Evolutionary conservation across 2,113 vertebrate species (phyloP), one percentile per base, ranked within the genome.

Genomic region (Ameiurus melas): DNA sequence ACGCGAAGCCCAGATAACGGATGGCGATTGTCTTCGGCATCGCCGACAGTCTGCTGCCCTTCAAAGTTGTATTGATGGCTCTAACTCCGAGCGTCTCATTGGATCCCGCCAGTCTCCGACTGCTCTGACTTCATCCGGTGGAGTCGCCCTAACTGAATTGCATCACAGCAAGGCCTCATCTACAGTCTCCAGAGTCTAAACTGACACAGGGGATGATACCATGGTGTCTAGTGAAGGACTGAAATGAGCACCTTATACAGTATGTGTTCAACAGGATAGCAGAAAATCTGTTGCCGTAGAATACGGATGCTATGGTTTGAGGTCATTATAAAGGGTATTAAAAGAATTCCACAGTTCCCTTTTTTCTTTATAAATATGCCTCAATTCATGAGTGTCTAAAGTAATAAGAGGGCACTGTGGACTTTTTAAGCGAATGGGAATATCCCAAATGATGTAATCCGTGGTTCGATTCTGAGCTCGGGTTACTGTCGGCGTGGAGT

Each of bases 11-110:
- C 60, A 83, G 73, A 85, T 88, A 85, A 88, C 64, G 83, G 83
- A 88, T 85, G 33, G 71, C 47, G 51, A 57, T 79, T 57, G 68
- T 66, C 71, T 36, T 68, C 43, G 9, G 58, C 71, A 55, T 78
- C n/a, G 82, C 58, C 57, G 27, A 39, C 70, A 86, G 87, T 79
- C 87, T 68, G 43, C 87, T 68, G 71, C 73, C 87, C 83, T 88
- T 84, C 82, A 88, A 88, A 83, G 70, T 78, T 85, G 87, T 79
- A 70, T 85, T 58, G 87, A 88, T 88, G 62, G 60, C 71, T 58
- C 83, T 58, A 62, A 88, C 68, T 85, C 33, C 0, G 51, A 47
- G 60, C 7, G 47, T 68, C 73, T 88, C 73, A 80, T 88, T 85
- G 58, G 60, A 70, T 84, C 47, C 22, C 36, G 25, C 39, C 75